Conservation (phyloP, 2,888 invertebrate genomes). For the Calliphora vomitoria region DNA sequence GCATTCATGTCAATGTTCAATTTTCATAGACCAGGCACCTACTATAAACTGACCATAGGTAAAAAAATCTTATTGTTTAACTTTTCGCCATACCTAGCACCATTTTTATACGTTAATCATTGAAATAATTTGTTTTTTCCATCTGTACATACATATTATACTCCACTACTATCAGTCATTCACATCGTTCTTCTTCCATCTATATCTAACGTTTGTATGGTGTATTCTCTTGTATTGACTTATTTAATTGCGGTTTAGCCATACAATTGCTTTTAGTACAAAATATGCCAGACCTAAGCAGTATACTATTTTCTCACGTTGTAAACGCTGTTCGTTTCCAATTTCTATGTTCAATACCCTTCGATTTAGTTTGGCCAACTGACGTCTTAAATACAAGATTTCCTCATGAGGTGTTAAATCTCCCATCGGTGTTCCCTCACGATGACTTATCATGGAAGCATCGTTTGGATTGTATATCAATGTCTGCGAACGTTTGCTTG, state of each 20-base stretch:
- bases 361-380: constrained; percentile 94
- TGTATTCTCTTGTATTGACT: constrained; percentile 3
- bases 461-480: constrained; percentile 79
- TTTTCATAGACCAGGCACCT: constrained; percentile 51
- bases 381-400: constrained; percentile 92
- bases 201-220: constrained; percentile 26
- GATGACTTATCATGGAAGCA: constrained; percentile 81
- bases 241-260: constrained; percentile 88
- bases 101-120: constrained; percentile 11
- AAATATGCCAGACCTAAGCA: constrained; percentile 94
- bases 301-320: constrained; percentile 94
- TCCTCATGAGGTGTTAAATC: constrained; percentile 92
- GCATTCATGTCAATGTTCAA: background rate
- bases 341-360: constrained; percentile 94
- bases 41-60: constrained; percentile 60
- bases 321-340: constrained; percentile 92
- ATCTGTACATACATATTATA: background rate
- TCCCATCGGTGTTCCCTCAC: constrained; percentile 89
- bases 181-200: background rate
- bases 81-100: constrained; percentile 34
- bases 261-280: constrained; percentile 92
- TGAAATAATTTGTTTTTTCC: background rate
- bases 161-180: background rate
- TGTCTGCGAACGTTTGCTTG: constrained; percentile 80
- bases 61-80: constrained; percentile 33